Percentiles rank a stretch among this genome's conserved stretches.
Evolutionary conservation across 1,140 invertebrate genomes (phyloP).

Genomic region (Zaprionus vittiger): DNA sequence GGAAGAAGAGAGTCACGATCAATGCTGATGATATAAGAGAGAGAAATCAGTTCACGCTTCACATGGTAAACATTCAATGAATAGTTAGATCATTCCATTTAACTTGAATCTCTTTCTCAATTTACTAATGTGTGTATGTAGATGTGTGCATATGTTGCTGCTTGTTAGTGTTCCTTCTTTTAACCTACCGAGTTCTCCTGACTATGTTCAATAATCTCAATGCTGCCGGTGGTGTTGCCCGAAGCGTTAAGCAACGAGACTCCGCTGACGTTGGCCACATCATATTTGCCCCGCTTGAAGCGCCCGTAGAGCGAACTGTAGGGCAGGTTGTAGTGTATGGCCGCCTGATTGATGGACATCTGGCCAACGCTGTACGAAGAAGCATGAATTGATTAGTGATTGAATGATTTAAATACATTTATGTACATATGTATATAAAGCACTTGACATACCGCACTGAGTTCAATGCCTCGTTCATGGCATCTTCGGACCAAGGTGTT

Average conservation of each 20-base stretch:
- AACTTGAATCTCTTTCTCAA: background rate
- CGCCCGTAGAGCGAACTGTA: conserved; percentile 95
- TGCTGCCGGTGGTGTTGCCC: conserved; percentile 83
- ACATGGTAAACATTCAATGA: too few relatives aligned
- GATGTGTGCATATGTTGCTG: background rate
- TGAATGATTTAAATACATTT: background rate
- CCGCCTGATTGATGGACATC: conserved; percentile 96
- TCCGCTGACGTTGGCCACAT: conserved; percentile 75
- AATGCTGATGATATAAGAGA: too few relatives aligned
- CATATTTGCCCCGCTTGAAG: conserved; percentile 91
- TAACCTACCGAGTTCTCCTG: conserved; percentile 84
- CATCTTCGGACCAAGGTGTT: conserved; percentile 95
- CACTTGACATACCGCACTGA: conserved; percentile 89
- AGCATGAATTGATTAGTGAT: background rate
- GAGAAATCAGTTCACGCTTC: too few relatives aligned
- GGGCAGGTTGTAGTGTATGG: conserved; percentile 95
- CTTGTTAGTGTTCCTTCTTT: conserved; percentile 11
- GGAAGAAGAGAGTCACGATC: too few relatives aligned
- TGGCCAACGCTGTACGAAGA: conserved; percentile 89
- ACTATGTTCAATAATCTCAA: conserved; percentile 84
- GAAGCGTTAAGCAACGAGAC: conserved; percentile 79
- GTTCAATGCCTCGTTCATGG: conserved; percentile 94
- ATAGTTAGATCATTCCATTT: too few relatives aligned
- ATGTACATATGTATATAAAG: background rate
- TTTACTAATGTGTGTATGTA: background rate